A percentile compares a stretch with the other conserved stretches of the same genome.
Conservation (phyloP, 2,797 vertebrate genomes). For the Eutrigla gurnardus region DNA sequence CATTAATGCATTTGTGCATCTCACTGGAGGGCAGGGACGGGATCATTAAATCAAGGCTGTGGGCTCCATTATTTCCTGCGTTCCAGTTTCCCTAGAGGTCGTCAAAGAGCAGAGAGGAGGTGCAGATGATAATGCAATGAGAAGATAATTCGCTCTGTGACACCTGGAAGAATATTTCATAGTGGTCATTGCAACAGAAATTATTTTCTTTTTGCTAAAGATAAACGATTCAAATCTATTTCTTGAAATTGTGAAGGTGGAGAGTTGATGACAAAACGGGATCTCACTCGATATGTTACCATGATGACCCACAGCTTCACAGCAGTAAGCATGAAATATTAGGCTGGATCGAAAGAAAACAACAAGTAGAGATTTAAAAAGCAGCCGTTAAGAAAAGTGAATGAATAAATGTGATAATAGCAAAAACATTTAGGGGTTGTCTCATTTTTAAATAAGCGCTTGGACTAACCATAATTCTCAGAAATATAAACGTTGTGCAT, state of each 20-base stretch:
- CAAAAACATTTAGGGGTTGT: too few species aligned
- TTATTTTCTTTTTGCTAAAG: not conserved
- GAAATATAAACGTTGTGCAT: too few species aligned
- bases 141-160: slow-evolving; percentile 12
- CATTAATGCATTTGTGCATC: slow-evolving; percentile 34
- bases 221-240: not conserved
- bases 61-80: slow-evolving; percentile 22
- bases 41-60: slow-evolving; percentile 32
- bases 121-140: slow-evolving; percentile 30
- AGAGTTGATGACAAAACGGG: too few species aligned
- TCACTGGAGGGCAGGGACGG: not conserved
- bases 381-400: not conserved
- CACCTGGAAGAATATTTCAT: not conserved
- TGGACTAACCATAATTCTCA: too few species aligned
- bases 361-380: not conserved
- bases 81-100: slow-evolving; percentile 17
- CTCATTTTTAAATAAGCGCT: not conserved
- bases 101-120: slow-evolving; percentile 16
- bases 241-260: not conserved
- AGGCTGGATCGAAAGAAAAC: too few species aligned
- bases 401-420: too few species aligned
- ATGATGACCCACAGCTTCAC: not conserved
- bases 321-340: too few species aligned
- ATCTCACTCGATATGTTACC: too few species aligned
- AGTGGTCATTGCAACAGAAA: not conserved